phyloP scores from a whole-genome alignment of 2,797 vertebrate species.

The Molossus alvarezi region DNA sequence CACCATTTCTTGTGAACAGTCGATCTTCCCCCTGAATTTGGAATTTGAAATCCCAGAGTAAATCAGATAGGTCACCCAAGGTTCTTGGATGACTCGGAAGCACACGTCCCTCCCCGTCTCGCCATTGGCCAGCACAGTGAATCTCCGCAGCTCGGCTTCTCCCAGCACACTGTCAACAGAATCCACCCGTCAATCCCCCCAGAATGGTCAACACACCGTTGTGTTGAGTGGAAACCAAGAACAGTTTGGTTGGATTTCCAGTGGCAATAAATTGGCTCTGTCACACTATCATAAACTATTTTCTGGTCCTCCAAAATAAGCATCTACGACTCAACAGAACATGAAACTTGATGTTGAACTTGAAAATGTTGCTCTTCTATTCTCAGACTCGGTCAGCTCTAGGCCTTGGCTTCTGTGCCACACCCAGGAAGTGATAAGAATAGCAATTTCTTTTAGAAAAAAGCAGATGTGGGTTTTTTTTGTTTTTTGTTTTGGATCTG shows the following conservation, averaged over 20 bases:
- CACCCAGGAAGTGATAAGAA: not conserved
- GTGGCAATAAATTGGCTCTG: not conserved
- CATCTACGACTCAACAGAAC: not conserved
- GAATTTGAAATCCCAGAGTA: not conserved
- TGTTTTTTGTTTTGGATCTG: not conserved
- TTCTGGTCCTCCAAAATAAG: conserved; percentile 1
- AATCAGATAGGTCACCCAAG: not conserved
- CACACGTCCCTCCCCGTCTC: rapidly evolving
- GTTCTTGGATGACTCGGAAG: not conserved
- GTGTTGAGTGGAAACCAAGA: not conserved
- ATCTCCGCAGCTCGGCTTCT: not conserved
- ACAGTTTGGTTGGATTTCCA: not conserved
- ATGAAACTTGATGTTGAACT: not conserved
- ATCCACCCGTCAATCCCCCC: not conserved
- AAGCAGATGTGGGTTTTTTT: not conserved
- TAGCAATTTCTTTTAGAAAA: not conserved
- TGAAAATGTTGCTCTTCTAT: not conserved
- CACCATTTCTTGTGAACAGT: conserved; percentile 12
- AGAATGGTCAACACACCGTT: not conserved
- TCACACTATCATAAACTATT: not conserved
- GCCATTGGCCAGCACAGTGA: not conserved
- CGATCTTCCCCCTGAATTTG: not conserved
- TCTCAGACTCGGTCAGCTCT: not conserved
- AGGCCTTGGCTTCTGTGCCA: not conserved
- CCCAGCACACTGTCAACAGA: not conserved